These are phyloP conservation scores for Lampris megalopsis DNA, from an alignment of 2,113 vertebrate genomes.

Conservation along the genomic window DNA sequence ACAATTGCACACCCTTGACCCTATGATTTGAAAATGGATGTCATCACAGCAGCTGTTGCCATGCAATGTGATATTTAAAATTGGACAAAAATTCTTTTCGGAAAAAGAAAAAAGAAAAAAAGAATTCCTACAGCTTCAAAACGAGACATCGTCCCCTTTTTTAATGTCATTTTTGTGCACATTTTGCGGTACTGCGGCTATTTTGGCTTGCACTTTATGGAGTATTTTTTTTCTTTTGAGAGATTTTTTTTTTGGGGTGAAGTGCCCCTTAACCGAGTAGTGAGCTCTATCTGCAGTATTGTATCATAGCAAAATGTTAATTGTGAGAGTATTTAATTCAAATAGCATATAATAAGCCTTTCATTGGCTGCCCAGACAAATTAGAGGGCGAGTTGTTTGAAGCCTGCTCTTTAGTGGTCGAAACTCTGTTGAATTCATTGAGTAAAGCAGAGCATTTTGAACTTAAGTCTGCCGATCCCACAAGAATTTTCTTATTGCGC, in stretches of 20 bases:
- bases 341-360: constrained; percentile 49
- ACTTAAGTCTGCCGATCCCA: constrained; percentile 14
- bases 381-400: constrained; percentile 43
- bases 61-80: neutral
- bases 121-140: neutral
- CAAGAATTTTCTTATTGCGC: constrained; percentile 18
- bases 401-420: constrained; percentile 41
- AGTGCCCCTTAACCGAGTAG: no score
- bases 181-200: neutral
- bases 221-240: no score
- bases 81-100: neutral
- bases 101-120: neutral
- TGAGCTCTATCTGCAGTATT: constrained; percentile 15
- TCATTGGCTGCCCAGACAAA: constrained; percentile 48
- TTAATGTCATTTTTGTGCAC: neutral
- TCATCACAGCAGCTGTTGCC: neutral
- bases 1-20: no score
- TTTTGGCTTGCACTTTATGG: no score
- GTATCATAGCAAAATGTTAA: constrained; percentile 21
- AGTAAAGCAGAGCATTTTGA: constrained; percentile 39
- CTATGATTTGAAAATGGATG: constrained; percentile 7
- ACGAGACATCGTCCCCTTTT: neutral
- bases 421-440: constrained; percentile 32
- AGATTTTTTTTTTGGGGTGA: no score
- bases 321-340: constrained; percentile 53